Evolutionary conservation across 2,888 invertebrate genomes (phyloP), one percentile per base, ranked within the genome.

Genomic region (Catocala sponsa): DNA sequence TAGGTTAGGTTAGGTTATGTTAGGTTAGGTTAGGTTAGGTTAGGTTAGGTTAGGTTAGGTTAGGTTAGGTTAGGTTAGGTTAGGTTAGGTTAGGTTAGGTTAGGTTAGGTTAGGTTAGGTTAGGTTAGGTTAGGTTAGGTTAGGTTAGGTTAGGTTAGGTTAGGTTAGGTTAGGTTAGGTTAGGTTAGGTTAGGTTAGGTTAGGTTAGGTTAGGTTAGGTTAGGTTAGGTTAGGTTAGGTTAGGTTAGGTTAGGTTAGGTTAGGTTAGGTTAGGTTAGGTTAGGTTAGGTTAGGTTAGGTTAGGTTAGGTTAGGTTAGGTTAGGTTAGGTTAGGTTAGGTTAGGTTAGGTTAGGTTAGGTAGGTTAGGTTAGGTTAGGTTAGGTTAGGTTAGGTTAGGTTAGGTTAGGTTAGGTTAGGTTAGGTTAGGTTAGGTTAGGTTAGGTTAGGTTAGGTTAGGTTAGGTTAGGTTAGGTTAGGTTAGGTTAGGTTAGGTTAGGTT

Each of bases 1-100:
- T 72, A 62, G 76, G 74, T 74, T 75, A 63, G 76, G 72, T 72
- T 74, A 62, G 78, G 74, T 72, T n/a, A n/a, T n/a, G n/a, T n/a
- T n/a, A n/a, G n/a, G n/a, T n/a, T n/a, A n/a, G n/a, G n/a, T n/a
- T n/a, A 65, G 78, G 74, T 78, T 73, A 68, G 78, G 75, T 75
- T 71, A 63, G 78, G 77, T 75, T 73, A 70, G 78, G 74, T 78
- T 70, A 62, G 70, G 65, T 65, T 65, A 57, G 60, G 52, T 52
- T 52, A 52, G 52, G 52, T 52, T 52, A 52, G 52, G 52, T 52
- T 52, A 52, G 52, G 52, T 52, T 52, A 52, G 52, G 52, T 52
- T 52, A 52, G 52, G 52, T 52, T 52, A 52, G 52, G 52, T 52
- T 52, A 52, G 52, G 52, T 52, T 52, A 52, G 52, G 52, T 52